Percentiles rank a stretch among this genome's conserved stretches.
Evolutionary conservation across 2,797 vertebrate genomes (phyloP).

Genomic region (Amblyopsis hoosieri): DNA sequence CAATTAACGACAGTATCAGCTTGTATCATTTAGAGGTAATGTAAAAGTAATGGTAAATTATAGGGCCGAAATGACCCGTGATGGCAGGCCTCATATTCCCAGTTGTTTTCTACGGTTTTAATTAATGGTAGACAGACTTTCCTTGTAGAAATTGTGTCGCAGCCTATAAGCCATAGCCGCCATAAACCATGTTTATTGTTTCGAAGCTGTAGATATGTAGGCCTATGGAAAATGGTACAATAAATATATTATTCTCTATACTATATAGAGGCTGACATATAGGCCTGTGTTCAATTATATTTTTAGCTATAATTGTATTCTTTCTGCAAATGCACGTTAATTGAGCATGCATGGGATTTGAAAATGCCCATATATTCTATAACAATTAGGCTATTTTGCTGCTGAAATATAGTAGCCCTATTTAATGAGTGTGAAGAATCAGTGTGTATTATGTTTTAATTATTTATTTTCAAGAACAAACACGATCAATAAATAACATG

Average conservation of each 20-base stretch:
- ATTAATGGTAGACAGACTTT: slow-evolving; percentile 89
- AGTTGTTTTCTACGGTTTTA: slow-evolving; percentile 87
- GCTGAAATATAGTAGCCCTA: not conserved
- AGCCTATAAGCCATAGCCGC: slow-evolving; percentile 76
- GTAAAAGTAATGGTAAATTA: slow-evolving; percentile 99
- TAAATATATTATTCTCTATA: too few relatives aligned
- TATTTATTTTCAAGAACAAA: slow-evolving; percentile 99
- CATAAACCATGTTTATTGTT: slow-evolving; percentile 78
- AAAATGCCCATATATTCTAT: too few relatives aligned
- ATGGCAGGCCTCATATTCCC: slow-evolving; percentile 94
- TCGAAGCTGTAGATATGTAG: not conserved
- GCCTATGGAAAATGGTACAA: too few relatives aligned
- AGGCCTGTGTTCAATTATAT: too few relatives aligned
- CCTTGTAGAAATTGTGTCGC: slow-evolving; percentile 82
- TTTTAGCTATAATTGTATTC: too few relatives aligned
- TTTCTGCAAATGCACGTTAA: too few relatives aligned
- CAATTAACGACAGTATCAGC: slow-evolving; percentile 99
- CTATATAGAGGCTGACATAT: too few relatives aligned
- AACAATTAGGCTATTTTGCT: not conserved
- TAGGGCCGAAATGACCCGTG: slow-evolving; percentile 96
- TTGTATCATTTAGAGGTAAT: slow-evolving; percentile 99
- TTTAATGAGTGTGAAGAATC: slow-evolving; percentile 39
- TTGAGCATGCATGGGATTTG: too few relatives aligned
- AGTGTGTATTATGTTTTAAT: slow-evolving; percentile 80
- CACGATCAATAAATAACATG: slow-evolving; percentile 99